Evolutionary conservation across 2,113 vertebrate species (phyloP).

Genomic region (Microcebus lehilahytsara): DNA sequence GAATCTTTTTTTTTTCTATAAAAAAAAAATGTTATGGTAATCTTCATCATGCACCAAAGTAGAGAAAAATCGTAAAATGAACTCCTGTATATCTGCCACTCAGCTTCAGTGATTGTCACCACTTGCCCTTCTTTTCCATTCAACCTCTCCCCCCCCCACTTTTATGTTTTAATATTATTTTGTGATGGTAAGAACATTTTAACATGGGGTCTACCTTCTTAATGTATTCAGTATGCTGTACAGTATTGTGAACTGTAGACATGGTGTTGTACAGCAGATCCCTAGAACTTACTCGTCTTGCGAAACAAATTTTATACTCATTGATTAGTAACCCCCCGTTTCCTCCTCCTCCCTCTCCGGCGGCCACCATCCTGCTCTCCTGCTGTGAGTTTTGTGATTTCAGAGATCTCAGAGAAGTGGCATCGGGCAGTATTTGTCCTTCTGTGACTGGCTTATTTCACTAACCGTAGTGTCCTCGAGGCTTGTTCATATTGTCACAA

Average conservation of each 20-base stretch:
- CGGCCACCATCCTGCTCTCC: background rate
- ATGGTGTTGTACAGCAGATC: background rate
- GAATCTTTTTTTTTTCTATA: background rate
- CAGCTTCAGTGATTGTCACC: background rate
- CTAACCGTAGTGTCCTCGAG: background rate
- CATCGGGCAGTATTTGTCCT: background rate
- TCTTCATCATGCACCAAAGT: background rate
- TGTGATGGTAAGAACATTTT: background rate
- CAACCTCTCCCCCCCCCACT: background rate
- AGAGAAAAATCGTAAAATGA: background rate
- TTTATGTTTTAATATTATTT: background rate
- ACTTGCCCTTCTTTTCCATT: background rate
- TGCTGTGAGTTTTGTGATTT: background rate
- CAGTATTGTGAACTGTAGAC: background rate
- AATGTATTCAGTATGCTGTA: background rate
- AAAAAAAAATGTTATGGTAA: background rate
- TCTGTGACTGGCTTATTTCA: background rate
- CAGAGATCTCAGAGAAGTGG: no score
- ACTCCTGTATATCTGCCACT: background rate
- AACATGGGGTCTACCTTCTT: background rate
- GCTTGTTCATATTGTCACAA: background rate
- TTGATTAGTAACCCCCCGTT: accelerated
- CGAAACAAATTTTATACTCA: background rate
- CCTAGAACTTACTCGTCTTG: background rate
- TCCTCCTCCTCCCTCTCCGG: background rate